phyloP scores from a whole-genome alignment of 1,140 invertebrate genomes.

The Arctopsyche grandis region DNA sequence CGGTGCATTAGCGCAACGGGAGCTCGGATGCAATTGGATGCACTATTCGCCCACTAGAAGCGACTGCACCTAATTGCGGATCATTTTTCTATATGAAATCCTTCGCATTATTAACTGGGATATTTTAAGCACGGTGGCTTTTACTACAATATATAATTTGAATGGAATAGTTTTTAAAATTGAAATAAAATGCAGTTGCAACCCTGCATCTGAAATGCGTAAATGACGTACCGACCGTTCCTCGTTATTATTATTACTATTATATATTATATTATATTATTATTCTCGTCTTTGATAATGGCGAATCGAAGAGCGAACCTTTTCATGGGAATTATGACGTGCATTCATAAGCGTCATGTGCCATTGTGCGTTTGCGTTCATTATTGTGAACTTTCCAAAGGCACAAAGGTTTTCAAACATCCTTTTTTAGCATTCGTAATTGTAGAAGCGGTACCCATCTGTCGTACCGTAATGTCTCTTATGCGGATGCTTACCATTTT shows the following conservation, averaged over 20 bases:
- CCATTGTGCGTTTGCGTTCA: background rate
- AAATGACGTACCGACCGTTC: background rate
- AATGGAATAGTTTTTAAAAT: no score
- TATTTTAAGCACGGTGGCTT: background rate
- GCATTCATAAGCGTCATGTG: slow-evolving; percentile 16
- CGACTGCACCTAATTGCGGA: slow-evolving; percentile 16
- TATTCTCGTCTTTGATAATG: background rate
- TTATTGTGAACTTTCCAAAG: background rate
- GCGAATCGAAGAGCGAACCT: slow-evolving; percentile 15
- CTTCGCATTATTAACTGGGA: background rate
- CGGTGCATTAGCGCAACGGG: slow-evolving; percentile 33
- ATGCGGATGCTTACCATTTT: slow-evolving; percentile 5
- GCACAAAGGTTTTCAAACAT: slow-evolving; percentile 1
- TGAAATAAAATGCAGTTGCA: no score
- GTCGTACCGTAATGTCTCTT: background rate
- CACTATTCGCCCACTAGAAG: background rate
- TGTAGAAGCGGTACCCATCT: background rate
- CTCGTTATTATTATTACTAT: background rate
- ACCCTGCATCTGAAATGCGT: no score
- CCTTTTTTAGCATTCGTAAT: background rate
- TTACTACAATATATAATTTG: background rate
- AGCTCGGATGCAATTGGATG: slow-evolving; percentile 19
- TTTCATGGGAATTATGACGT: slow-evolving; percentile 22
- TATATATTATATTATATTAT: slow-evolving; percentile 2
- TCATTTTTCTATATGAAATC: slow-evolving; percentile 15